Conservation (phyloP, 1,140 invertebrate genomes). For the Leptonema lineaticorne region DNA sequence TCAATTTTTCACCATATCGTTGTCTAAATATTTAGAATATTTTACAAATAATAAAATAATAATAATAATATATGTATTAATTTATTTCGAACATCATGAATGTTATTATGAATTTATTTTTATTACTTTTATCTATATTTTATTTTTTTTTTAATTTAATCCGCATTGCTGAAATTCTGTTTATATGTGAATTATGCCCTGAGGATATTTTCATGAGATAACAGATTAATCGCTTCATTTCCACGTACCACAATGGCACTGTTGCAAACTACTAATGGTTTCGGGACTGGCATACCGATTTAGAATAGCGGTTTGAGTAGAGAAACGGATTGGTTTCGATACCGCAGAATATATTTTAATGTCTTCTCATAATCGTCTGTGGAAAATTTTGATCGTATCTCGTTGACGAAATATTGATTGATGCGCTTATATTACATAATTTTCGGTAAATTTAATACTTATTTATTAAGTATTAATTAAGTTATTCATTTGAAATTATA, state of each 20-base stretch:
- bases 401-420: too few species aligned
- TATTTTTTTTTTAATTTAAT: background rate
- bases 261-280: constrained; percentile 23
- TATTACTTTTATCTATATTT: background rate
- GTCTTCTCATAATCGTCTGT: too few species aligned
- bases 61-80: too few species aligned
- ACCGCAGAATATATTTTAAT: background rate
- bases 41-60: too few species aligned
- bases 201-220: background rate
- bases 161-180: background rate
- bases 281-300: constrained; percentile 3
- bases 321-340: background rate
- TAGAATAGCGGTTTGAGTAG: background rate
- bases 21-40: too few species aligned
- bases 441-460: too few species aligned
- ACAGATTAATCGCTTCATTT: constrained; percentile 25
- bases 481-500: too few species aligned
- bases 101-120: background rate
- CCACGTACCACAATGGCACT: constrained; percentile 18
- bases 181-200: too few species aligned
- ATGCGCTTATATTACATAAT: too few species aligned
- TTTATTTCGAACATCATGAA: background rate
- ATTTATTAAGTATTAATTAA: too few species aligned
- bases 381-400: too few species aligned
- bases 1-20: too few species aligned